Evolutionary conservation across 2,888 invertebrate genomes (phyloP).

Genomic region (Drosophila paranaensis): DNA sequence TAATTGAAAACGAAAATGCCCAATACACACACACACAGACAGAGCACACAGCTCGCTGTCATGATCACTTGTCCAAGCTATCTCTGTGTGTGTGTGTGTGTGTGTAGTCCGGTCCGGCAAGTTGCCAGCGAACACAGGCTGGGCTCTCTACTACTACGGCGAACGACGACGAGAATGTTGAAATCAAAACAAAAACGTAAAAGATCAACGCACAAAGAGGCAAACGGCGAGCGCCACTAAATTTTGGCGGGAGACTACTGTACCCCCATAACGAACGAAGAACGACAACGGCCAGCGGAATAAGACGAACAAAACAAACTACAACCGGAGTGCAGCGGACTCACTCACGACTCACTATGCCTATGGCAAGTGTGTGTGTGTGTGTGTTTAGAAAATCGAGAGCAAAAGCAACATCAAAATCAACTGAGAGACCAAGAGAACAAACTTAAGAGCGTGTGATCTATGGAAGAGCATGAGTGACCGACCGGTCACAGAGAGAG

Average conservation of each 20-base stretch:
- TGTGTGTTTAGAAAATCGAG: slow-evolving; percentile 59
- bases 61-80: slow-evolving; percentile 67
- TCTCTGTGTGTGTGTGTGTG: slow-evolving; percentile 15
- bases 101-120: slow-evolving; percentile 67
- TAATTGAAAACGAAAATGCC: slow-evolving; percentile 81
- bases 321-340: slow-evolving; percentile 57
- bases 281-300: slow-evolving; percentile 53
- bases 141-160: slow-evolving; percentile 46
- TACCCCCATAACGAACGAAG: slow-evolving; percentile 55
- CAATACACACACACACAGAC: slow-evolving; percentile 42
- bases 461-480: slow-evolving; percentile 43
- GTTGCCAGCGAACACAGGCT: slow-evolving; percentile 36
- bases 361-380: slow-evolving; percentile 21
- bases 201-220: slow-evolving; percentile 77
- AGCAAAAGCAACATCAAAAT: slow-evolving; percentile 62
- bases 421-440: slow-evolving; percentile 33
- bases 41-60: slow-evolving; percentile 50
- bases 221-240: slow-evolving; percentile 69
- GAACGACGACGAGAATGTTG: slow-evolving; percentile 68
- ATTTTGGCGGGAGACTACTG: slow-evolving; percentile 81
- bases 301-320: slow-evolving; percentile 76
- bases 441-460: slow-evolving; percentile 22
- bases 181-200: slow-evolving; percentile 81
- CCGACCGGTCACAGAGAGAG: slow-evolving; percentile 1
- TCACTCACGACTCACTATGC: background rate